phyloP scores from a whole-genome alignment of 2,888 invertebrate genomes.

The Stenchaetothrips biformis region DNA sequence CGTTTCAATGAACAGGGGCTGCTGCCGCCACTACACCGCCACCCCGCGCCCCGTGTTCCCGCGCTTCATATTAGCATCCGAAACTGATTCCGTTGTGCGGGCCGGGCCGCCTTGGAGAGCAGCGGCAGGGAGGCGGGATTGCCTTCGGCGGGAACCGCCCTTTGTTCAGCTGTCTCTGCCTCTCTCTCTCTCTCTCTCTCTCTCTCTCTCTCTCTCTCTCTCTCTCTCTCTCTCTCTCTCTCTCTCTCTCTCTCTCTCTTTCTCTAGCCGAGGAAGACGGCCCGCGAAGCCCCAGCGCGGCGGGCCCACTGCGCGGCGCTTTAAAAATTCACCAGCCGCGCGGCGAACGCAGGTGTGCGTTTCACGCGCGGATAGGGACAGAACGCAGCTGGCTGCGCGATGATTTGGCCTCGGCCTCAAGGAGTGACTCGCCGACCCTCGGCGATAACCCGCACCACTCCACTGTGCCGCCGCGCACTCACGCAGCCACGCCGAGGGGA shows the following conservation, averaged over 20 bases:
- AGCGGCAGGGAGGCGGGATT: background rate
- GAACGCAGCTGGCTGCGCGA: background rate
- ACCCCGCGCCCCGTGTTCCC: conserved; percentile 8
- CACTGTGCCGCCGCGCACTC: too few species aligned
- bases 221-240: background rate
- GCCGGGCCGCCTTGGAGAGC: background rate
- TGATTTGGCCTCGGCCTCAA: background rate
- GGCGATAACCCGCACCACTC: too few species aligned
- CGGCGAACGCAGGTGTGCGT: background rate
- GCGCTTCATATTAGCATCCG: conserved; percentile 24
- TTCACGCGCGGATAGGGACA: background rate
- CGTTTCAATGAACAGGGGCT: conserved; percentile 5
- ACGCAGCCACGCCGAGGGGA: too few species aligned
- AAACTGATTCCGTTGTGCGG: conserved; percentile 21
- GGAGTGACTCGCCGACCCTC: too few species aligned
- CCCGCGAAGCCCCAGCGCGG: background rate
- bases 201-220: background rate
- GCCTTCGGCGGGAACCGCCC: background rate
- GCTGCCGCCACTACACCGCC: background rate
- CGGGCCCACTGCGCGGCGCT: background rate
- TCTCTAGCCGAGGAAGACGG: background rate
- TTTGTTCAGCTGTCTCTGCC: background rate
- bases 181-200: background rate
- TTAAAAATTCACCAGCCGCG: background rate
- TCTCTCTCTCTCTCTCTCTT: too few species aligned